Base-by-base conservation (phyloP, 1,140 invertebrate genomes). In the Drosophila triauraria region DNA sequence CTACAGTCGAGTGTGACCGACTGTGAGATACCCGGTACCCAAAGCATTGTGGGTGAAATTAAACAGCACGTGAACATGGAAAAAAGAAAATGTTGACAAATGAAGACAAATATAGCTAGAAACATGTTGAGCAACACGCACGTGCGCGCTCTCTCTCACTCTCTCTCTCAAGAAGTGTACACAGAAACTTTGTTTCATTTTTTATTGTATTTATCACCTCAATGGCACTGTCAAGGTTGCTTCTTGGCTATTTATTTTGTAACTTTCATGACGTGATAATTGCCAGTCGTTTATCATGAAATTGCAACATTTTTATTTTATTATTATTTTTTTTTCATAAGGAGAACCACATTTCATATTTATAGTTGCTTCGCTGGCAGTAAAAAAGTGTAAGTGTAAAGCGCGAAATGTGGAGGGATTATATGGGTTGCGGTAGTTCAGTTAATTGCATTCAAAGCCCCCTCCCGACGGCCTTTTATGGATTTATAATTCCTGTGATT, bases 401-500 rank as follows among this genome's bases (percentile, higher is more conserved):
- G 17, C 43, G 53, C 12, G 15, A 58, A 44, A 42, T n/a, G 17
- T 0, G 60, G 60, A 38, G 23, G 40, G n/a, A 50, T 63, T 47
- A 63, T 56, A 56, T 56, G 53, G 42, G 23, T 51, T 69, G 59
- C 35, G 65, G 64, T 69, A 68, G 65, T 69, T 53, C 40, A 35
- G 48, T 38, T 70, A 68, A 68, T 70, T 70, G 67, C 67, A 68
- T 30, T 56, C 20, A 15, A 10, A 25, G 8, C n/a, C 27, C 8
- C 44, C 32, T 15, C 4, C 23, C 30, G 30, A 20, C 12, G 9
- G 27, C 17, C 8, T 47, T 75, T 67, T 67, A 75, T 77, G 75
- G 62, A 47, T 44, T 35, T 67, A 67, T 77, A 77, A 77, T 77
- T 60, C 56, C 72, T 25, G 62, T 68, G 75, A 77, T 77, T 77